Evolutionary conservation across 2,113 vertebrate genomes (phyloP).

Genomic region (Callaeas wilsoni): DNA sequence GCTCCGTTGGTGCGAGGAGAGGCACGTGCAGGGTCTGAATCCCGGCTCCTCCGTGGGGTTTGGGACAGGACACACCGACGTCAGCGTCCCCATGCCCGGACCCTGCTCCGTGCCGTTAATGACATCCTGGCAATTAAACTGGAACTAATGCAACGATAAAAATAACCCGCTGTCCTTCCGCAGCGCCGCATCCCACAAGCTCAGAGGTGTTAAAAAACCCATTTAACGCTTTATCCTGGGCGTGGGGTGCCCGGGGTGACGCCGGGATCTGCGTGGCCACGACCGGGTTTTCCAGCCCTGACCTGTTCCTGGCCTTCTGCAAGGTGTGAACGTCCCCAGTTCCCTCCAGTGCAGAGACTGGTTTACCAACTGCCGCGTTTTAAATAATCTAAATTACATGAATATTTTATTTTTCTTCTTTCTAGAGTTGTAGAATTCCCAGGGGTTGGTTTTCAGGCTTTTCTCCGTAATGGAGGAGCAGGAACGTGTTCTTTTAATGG

Average conservation of each 20-base stretch:
- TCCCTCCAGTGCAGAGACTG: neutral
- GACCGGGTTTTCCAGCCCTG: neutral
- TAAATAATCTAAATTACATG: neutral
- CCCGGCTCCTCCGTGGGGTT: fast-evolving
- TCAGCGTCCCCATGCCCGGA: neutral
- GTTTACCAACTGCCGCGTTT: neutral
- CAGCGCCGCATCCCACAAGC: neutral
- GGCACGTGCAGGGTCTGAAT: neutral
- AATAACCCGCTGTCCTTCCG: neutral
- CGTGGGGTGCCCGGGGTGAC: neutral
- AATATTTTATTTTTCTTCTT: neutral
- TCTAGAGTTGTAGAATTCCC: neutral
- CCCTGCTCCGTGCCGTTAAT: neutral
- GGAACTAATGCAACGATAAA: neutral
- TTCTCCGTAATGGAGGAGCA: neutral
- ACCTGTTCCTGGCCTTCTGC: neutral
- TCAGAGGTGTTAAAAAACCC: conserved; percentile 14
- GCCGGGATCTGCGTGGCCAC: fast-evolving
- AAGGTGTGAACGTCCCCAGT: neutral
- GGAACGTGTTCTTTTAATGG: neutral
- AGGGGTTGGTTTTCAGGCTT: conserved; percentile 7
- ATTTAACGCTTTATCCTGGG: neutral
- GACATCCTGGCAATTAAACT: neutral
- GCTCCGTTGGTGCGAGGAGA: fast-evolving
- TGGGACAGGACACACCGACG: neutral